A percentile compares a stretch with the other conserved stretches of the same genome.
phyloP scores from a whole-genome alignment of 2,797 vertebrate species.

The Sebastolobus alascanus region DNA sequence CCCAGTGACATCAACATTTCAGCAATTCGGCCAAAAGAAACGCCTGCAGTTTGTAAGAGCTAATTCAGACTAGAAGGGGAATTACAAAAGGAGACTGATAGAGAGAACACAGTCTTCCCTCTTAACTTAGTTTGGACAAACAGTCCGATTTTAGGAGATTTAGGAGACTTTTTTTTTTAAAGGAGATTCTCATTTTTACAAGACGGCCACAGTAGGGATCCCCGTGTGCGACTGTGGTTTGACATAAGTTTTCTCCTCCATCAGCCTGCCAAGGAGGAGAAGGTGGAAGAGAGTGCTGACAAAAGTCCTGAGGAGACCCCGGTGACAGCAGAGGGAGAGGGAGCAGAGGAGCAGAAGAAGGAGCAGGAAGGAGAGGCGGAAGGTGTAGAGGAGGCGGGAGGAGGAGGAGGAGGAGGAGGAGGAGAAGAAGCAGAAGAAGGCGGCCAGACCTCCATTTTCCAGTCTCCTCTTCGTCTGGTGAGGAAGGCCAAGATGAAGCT shows the following conservation, averaged over 20 bases:
- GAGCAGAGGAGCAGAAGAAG: slow-evolving; percentile 47
- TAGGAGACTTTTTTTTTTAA: neutral
- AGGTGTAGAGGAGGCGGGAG: slow-evolving; percentile 46
- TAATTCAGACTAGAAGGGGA: slow-evolving; percentile 23
- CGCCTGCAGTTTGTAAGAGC: slow-evolving; percentile 50
- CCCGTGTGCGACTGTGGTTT: slow-evolving; percentile 2
- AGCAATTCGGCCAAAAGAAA: slow-evolving; percentile 68
- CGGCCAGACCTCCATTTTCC: slow-evolving; percentile 83
- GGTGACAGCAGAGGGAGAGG: slow-evolving; percentile 51
- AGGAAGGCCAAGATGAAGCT: slow-evolving; percentile 92
- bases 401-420: slow-evolving; percentile 58
- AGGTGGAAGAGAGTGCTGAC: slow-evolving; percentile 79
- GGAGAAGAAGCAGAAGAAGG: slow-evolving; percentile 66
- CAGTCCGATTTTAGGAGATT: neutral
- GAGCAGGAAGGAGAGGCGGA: slow-evolving; percentile 54
- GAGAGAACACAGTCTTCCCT: neutral
- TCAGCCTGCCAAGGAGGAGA: slow-evolving; percentile 86
- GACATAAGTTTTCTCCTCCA: neutral
- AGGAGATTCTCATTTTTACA: neutral
- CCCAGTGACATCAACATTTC: slow-evolving; percentile 79
- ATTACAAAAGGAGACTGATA: slow-evolving; percentile 6
- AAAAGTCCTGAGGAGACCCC: slow-evolving; percentile 72
- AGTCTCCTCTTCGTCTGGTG: slow-evolving; percentile 85
- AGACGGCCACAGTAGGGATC: neutral
- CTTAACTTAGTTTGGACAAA: neutral